Conservation (phyloP, 1,140 invertebrate genomes). For the Cecropterus lyciades region DNA sequence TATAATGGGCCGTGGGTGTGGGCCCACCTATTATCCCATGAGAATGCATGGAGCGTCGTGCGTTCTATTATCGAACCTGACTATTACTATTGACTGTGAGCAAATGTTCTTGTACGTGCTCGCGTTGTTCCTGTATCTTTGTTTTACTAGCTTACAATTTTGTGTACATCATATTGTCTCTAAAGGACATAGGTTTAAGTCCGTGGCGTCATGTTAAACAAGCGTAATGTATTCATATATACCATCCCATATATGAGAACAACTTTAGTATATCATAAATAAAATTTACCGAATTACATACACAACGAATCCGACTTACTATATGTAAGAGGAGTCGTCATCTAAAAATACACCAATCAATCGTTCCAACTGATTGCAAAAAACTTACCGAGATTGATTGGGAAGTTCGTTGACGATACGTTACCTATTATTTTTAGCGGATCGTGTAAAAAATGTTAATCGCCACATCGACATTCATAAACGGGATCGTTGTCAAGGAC, state of each 20-base stretch:
- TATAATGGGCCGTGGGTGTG: constrained; percentile 71
- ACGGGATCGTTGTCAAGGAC: constrained; percentile 48
- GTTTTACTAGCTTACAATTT: constrained; percentile 3
- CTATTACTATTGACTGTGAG: constrained; percentile 33
- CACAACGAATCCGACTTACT: too few species aligned
- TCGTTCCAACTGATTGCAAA: background rate
- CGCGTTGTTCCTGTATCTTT: constrained; percentile 11
- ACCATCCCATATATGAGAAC: too few species aligned
- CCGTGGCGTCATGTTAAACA: too few species aligned
- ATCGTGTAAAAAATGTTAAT: constrained; percentile 33
- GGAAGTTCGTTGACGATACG: constrained; percentile 3
- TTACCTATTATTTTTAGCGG: constrained; percentile 19
- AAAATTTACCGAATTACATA: too few species aligned
- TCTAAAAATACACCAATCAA: too few species aligned
- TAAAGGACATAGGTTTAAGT: too few species aligned
- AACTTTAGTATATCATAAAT: too few species aligned
- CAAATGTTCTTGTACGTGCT: constrained; percentile 26
- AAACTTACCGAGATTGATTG: constrained; percentile 2
- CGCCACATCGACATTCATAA: constrained; percentile 29
- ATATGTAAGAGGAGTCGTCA: too few species aligned
- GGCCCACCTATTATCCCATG: constrained; percentile 56
- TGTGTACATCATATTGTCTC: background rate
- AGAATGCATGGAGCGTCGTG: constrained; percentile 49
- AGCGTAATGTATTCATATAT: too few species aligned
- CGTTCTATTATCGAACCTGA: constrained; percentile 29